These are phyloP conservation scores for Parus major DNA, from an alignment of 2,113 vertebrate genomes.

Conservation along the genomic window DNA sequence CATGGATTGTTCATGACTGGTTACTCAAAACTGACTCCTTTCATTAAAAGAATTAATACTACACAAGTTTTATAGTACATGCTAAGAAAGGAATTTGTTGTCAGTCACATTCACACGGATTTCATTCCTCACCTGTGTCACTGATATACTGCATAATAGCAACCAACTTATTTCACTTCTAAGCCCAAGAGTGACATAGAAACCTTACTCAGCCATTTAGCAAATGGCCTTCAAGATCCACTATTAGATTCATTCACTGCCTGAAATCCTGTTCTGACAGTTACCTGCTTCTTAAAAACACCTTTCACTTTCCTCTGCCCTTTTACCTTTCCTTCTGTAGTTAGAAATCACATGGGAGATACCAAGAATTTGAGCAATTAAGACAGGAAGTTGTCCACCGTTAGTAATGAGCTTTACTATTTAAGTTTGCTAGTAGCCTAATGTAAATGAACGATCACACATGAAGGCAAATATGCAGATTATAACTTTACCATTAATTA, in stretches of 20 bases:
- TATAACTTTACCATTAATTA: background rate
- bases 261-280: background rate
- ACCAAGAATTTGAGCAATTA: background rate
- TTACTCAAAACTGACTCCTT: background rate
- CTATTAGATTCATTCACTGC: background rate
- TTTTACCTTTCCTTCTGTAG: background rate
- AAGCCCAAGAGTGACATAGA: background rate
- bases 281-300: background rate
- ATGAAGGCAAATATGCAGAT: background rate
- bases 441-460: background rate
- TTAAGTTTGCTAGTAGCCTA: background rate
- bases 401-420: background rate
- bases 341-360: background rate
- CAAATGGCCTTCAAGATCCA: background rate
- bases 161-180: background rate
- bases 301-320: background rate
- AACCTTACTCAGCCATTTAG: background rate
- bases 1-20: background rate
- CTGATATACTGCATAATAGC: rapidly evolving
- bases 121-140: background rate
- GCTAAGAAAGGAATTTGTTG: background rate
- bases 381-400: background rate
- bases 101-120: background rate
- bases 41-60: background rate
- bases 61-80: background rate